A percentile compares a stretch with the other conserved stretches of the same genome.
Conservation (phyloP, 2,888 invertebrate genomes). For the Synergus laeviventris region DNA sequence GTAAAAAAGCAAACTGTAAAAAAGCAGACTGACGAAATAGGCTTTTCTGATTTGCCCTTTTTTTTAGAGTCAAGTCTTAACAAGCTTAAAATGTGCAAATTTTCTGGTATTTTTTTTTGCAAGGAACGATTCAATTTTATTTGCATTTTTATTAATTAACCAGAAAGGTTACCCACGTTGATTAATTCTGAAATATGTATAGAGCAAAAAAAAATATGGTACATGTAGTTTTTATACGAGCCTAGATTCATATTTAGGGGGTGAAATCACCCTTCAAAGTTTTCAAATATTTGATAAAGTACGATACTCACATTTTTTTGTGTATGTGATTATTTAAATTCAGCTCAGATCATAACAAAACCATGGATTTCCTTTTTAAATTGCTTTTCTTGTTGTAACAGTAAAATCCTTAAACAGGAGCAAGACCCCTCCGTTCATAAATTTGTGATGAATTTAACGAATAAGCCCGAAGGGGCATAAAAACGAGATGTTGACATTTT, state of each 20-base stretch:
- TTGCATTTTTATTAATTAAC: too few species aligned
- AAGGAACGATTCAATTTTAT: background rate
- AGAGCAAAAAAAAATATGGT: too few species aligned
- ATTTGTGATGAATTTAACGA: conserved; percentile 29
- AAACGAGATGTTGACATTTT: conserved; percentile 25
- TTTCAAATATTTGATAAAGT: background rate
- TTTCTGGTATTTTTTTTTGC: background rate
- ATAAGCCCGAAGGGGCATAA: conserved; percentile 13
- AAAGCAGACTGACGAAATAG: conserved; percentile 1
- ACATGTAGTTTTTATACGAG: too few species aligned
- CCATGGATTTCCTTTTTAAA: conserved; percentile 15
- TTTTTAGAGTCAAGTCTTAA: conserved; percentile 20
- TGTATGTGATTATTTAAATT: conserved; percentile 12
- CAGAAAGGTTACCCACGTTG: too few species aligned
- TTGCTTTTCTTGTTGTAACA: conserved; percentile 18
- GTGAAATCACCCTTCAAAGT: too few species aligned
- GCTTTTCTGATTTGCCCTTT: background rate
- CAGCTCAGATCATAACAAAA: conserved; percentile 8
- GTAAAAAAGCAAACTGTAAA: conserved; percentile 27
- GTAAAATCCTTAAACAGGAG: conserved; percentile 7
- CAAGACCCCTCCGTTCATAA: conserved; percentile 6
- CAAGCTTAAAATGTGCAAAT: background rate
- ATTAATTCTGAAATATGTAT: too few species aligned
- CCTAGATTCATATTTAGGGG: too few species aligned
- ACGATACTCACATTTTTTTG: background rate